These are phyloP conservation scores for Leptatherina wallacei DNA, from an alignment of 2,797 vertebrate species.

Conservation along the genomic window DNA sequence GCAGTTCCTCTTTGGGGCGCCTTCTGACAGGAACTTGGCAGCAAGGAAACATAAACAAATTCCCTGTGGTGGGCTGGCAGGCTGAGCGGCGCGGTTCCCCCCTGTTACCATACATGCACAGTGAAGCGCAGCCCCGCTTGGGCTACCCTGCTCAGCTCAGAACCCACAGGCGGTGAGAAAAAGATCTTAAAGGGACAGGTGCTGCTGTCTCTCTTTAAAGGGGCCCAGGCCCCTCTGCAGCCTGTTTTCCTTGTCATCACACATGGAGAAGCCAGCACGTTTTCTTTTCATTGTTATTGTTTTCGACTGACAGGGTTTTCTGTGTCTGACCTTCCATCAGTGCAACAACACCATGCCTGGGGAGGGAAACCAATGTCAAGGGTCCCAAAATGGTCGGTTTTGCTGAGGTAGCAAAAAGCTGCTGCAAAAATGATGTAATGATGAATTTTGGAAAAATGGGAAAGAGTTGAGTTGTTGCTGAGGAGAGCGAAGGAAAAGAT, in stretches of 20 bases:
- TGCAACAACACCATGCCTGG: slow-evolving; percentile 22
- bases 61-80: slow-evolving; percentile 80
- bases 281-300: slow-evolving; percentile 33
- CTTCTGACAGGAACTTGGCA: slow-evolving; percentile 87
- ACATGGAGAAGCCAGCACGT: slow-evolving; percentile 9
- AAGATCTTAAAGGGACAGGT: slow-evolving; percentile 76
- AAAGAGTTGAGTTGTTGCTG: slow-evolving; percentile 22
- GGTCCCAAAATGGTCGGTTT: slow-evolving; percentile 51
- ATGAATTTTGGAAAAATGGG: slow-evolving; percentile 20
- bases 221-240: slow-evolving; percentile 17
- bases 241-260: slow-evolving; percentile 29
- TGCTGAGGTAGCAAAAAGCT: slow-evolving; percentile 61
- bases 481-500: not conserved
- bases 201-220: slow-evolving; percentile 40
- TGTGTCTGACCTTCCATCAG: slow-evolving; percentile 45
- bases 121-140: slow-evolving; percentile 42
- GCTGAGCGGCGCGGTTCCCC: slow-evolving; percentile 62
- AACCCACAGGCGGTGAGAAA: slow-evolving; percentile 65
- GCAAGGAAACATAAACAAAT: slow-evolving; percentile 83
- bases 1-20: slow-evolving; percentile 82
- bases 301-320: slow-evolving; percentile 47
- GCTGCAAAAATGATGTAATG: slow-evolving; percentile 55
- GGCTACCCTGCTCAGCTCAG: slow-evolving; percentile 45
- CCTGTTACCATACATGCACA: slow-evolving; percentile 72
- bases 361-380: slow-evolving; percentile 36